Evolutionary conservation across 2,797 vertebrate genomes (phyloP).

Genomic region (Percopsis omiscomaycus): DNA sequence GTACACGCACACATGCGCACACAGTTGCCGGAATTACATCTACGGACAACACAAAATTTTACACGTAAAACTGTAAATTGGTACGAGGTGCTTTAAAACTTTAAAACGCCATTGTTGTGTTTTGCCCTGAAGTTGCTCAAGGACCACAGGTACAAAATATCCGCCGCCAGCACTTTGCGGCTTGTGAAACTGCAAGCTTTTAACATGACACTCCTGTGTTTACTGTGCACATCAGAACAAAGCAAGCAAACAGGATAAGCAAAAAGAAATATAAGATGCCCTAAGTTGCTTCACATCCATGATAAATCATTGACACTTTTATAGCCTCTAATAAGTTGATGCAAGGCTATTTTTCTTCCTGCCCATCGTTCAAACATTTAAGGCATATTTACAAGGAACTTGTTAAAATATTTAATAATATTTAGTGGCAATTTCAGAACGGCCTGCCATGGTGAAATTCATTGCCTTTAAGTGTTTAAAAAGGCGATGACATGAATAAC

Average conservation of each 20-base stretch:
- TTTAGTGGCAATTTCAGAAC: slow-evolving; percentile 86
- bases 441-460: slow-evolving; percentile 79
- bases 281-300: slow-evolving; percentile 72
- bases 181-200: slow-evolving; percentile 75
- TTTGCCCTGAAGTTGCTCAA: slow-evolving; percentile 52
- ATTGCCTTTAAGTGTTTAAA: slow-evolving; percentile 86
- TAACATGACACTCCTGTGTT: slow-evolving; percentile 70
- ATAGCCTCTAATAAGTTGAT: slow-evolving; percentile 88
- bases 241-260: slow-evolving; percentile 69
- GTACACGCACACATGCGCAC: slow-evolving; percentile 35
- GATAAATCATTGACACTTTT: slow-evolving; percentile 82
- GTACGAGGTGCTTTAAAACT: slow-evolving; percentile 71
- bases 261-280: slow-evolving; percentile 68
- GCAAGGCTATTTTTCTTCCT: slow-evolving; percentile 85
- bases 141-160: slow-evolving; percentile 54
- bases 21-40: slow-evolving; percentile 28
- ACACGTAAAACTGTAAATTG: slow-evolving; percentile 63
- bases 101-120: slow-evolving; percentile 61
- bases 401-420: slow-evolving; percentile 92
- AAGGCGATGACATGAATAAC: slow-evolving; percentile 86
- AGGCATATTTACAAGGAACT: slow-evolving; percentile 89
- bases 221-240: slow-evolving; percentile 76
- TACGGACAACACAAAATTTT: slow-evolving; percentile 61
- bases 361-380: slow-evolving; percentile 86
- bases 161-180: slow-evolving; percentile 60